Evolutionary conservation across 1,140 invertebrate genomes (phyloP).

Genomic region (Drosophila lowei): DNA sequence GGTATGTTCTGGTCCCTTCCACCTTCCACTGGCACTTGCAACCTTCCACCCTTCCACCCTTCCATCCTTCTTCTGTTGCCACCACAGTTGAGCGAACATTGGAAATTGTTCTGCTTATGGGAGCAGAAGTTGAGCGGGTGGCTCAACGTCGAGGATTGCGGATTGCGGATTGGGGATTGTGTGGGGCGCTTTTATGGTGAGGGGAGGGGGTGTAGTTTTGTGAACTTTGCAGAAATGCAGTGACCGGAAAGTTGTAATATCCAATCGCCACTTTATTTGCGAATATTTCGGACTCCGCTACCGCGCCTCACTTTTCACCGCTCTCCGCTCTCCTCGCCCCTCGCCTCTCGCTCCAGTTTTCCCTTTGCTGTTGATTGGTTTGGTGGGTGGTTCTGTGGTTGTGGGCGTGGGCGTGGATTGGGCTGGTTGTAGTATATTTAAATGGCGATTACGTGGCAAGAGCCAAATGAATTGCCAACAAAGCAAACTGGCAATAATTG

Average conservation of each 20-base stretch:
- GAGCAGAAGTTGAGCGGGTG: conserved; percentile 63
- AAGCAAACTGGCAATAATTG: conserved; percentile 68
- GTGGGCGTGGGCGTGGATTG: too few species aligned
- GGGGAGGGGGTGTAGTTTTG: conserved; percentile 53
- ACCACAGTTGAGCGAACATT: conserved; percentile 79
- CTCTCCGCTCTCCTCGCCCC: background rate
- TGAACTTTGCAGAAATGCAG: conserved; percentile 80
- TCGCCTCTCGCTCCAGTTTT: conserved; percentile 12
- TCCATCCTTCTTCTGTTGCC: conserved; percentile 40
- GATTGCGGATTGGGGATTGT: background rate
- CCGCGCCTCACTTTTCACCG: background rate
- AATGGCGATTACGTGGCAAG: conserved; percentile 72
- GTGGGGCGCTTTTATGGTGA: background rate
- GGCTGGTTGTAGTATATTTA: conserved; percentile 47
- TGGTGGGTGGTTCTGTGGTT: background rate
- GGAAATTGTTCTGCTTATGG: conserved; percentile 77
- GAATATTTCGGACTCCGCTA: conserved; percentile 18
- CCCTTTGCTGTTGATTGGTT: conserved; percentile 4
- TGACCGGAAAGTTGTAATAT: conserved; percentile 81
- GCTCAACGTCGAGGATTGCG: background rate
- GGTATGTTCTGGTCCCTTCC: conserved; percentile 20
- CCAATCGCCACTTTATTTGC: conserved; percentile 80
- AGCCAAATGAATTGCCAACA: conserved; percentile 60
- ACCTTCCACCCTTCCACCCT: background rate
- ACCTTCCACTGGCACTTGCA: background rate